Evolutionary conservation across 2,888 invertebrate species (phyloP), one percentile per base, ranked within the genome.

Genomic region (Caenorhabditis panamensis): DNA sequence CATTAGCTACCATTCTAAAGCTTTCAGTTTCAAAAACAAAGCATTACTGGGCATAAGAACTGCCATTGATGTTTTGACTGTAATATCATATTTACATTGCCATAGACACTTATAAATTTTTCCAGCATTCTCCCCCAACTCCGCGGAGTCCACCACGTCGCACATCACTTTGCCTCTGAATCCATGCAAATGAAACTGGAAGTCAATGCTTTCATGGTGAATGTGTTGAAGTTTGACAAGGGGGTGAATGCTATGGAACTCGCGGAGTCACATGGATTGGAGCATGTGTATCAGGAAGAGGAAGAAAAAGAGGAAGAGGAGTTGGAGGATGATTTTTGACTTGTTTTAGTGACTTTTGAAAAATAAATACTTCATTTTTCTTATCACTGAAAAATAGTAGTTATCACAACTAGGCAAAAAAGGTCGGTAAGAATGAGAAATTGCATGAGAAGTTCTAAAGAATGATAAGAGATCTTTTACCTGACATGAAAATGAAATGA

Each of bases 101-200:
- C n/a, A n/a, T n/a, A n/a, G n/a, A n/a, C n/a, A n/a, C n/a, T n/a
- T n/a, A n/a, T n/a, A n/a, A 31, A 31, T 31, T 31, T 56, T 22
- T 69, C 49, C 54, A 72, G 79, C 66, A 79, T 79, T 13, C 54
- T 63, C 0, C 72, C 79, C 3, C 53, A 80, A 37, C 75, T 80
- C 0, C 75, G 75, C 4, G 66, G 61, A 3, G 80, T 69, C 6
- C 22, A 64, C 53, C 80, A 80, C 51, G 69, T 66, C n/a, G 75
- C 80, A 5, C 67, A 64, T 41, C 80, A 80, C 31, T 80, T 80
- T 36, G 75, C 54, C n/a, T 54, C 63, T 16, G 80, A 80, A 18
- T 64, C 69, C 11, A n/a, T 53, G n/a, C 73, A 62, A 18, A 37
- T 79, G 31, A 79, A 79, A n/a, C 11, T 31, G 18, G 79, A 79